Percentiles rank a stretch among this genome's conserved stretches.
These are phyloP conservation scores for Theristicus caerulescens DNA, from an alignment of 2,113 vertebrate genomes.

Conservation along the genomic window DNA sequence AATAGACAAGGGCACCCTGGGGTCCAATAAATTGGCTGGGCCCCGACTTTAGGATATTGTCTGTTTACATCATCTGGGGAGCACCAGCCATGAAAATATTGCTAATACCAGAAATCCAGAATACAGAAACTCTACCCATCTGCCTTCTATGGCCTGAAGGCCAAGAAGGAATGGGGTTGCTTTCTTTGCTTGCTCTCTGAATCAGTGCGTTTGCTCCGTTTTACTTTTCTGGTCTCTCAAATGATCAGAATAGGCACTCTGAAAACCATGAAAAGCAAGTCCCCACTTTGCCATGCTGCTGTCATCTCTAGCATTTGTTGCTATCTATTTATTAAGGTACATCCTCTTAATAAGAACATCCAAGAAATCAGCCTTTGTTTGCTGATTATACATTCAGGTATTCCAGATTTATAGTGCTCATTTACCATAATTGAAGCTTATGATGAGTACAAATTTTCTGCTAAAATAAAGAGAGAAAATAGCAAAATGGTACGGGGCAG, in stretches of 20 bases:
- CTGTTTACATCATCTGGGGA: background rate
- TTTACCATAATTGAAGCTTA: slow-evolving; percentile 66
- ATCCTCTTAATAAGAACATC: slow-evolving; percentile 56
- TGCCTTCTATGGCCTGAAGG: background rate
- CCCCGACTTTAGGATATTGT: background rate
- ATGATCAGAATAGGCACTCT: slow-evolving; percentile 43
- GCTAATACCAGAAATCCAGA: background rate
- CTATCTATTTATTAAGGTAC: slow-evolving; percentile 59
- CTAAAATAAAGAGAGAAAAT: slow-evolving; percentile 45
- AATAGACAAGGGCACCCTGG: background rate
- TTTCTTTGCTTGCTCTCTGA: background rate
- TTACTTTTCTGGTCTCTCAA: slow-evolving; percentile 50
- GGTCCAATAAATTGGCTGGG: background rate
- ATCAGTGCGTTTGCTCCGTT: background rate
- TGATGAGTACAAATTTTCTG: slow-evolving; percentile 55
- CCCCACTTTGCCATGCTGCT: slow-evolving; percentile 20
- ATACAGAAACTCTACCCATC: background rate
- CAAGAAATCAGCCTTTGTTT: slow-evolving; percentile 52
- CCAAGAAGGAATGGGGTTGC: background rate
- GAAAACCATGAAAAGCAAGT: slow-evolving; percentile 42
- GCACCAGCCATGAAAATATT: background rate
- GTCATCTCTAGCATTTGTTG: slow-evolving; percentile 56
- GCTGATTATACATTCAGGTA: slow-evolving; percentile 46
- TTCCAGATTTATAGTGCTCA: slow-evolving; percentile 17
- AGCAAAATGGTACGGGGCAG: slow-evolving; percentile 27